Evolutionary conservation across 2,888 invertebrate species (phyloP).

Genomic region (Sarcophaga subvicina): DNA sequence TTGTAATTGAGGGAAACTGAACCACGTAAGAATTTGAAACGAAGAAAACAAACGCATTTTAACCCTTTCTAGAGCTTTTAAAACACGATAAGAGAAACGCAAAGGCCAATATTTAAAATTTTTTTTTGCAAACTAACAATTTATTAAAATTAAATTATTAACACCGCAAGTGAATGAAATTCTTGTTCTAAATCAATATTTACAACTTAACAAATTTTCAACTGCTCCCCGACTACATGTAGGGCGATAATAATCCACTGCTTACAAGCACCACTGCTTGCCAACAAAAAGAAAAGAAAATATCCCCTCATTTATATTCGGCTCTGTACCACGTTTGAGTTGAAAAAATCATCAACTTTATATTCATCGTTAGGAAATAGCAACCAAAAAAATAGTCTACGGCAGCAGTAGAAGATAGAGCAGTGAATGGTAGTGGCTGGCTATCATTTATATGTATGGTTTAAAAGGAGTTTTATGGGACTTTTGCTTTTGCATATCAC

Average conservation of each 20-base stretch:
- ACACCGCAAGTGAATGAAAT: no score
- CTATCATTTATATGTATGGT: slow-evolving; percentile 46
- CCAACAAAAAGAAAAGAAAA: neutral
- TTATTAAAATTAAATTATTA: no score
- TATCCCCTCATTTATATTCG: neutral
- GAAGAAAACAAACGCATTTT: no score
- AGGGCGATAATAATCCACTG: neutral
- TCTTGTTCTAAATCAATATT: no score
- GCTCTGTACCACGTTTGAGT: slow-evolving; percentile 9
- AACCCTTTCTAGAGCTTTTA: no score
- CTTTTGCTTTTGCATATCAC: slow-evolving; percentile 64
- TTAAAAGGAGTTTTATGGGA: slow-evolving; percentile 63
- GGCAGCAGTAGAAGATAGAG: slow-evolving; percentile 9
- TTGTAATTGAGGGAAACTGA: no score
- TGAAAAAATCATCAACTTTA: slow-evolving; percentile 48
- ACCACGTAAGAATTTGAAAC: no score
- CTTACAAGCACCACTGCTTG: neutral
- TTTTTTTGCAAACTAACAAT: no score
- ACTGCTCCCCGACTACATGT: neutral
- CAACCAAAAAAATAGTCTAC: neutral
- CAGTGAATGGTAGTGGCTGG: slow-evolving; percentile 23
- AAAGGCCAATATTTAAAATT: no score
- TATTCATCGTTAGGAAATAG: slow-evolving; percentile 46
- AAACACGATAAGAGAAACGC: no score
- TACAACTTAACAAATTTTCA: no score